Conservation (phyloP, 2,113 vertebrate genomes). For the Sylvilagus bachmani region DNA sequence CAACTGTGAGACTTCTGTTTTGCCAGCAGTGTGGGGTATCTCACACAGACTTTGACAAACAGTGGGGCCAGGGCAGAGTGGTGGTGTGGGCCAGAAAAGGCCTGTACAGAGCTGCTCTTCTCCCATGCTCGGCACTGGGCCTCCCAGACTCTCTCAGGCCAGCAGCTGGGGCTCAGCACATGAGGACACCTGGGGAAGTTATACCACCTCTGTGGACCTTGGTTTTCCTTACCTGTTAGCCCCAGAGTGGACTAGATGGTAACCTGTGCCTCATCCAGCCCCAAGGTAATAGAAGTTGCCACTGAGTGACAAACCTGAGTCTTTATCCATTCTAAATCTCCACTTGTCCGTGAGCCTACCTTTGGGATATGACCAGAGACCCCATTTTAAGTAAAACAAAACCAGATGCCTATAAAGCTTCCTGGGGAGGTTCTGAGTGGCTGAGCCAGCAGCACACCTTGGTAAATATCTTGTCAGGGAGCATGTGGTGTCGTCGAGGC, state of each 20-base stretch:
- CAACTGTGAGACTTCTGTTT: background rate
- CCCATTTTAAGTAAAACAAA: constrained; percentile 37
- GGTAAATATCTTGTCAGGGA: background rate
- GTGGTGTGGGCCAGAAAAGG: background rate
- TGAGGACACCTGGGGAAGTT: background rate
- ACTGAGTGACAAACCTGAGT: constrained; percentile 30
- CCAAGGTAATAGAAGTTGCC: background rate
- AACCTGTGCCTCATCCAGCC: background rate
- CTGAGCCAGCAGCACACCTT: background rate
- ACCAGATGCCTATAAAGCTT: background rate
- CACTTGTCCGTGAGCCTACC: background rate
- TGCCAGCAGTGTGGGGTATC: fast-evolving
- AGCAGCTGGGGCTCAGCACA: background rate
- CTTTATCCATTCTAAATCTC: background rate
- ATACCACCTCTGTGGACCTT: background rate
- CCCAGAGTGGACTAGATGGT: background rate
- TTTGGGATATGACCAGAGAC: constrained; percentile 14
- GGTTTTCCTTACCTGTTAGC: constrained; percentile 17
- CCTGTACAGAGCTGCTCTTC: background rate
- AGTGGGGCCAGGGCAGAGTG: background rate
- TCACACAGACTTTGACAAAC: background rate
- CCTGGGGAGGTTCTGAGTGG: background rate
- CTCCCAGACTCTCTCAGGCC: background rate
- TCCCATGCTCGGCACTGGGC: background rate
- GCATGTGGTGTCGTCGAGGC: background rate